Percentiles rank a stretch among this genome's conserved stretches.
These are phyloP conservation scores for Ellobium chinense DNA, from an alignment of 2,888 invertebrate genomes.

Conservation along the genomic window DNA sequence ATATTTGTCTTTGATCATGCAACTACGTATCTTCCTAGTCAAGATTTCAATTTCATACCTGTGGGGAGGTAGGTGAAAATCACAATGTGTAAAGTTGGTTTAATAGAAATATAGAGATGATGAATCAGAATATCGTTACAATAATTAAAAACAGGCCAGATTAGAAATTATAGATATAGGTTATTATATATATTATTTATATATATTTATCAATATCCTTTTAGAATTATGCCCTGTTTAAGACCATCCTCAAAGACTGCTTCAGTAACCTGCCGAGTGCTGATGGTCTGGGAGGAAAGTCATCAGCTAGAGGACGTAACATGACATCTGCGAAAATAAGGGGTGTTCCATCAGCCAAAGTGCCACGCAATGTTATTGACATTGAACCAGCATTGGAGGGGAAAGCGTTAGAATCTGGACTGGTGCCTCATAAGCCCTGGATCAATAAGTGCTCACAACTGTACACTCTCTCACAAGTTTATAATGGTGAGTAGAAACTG, in stretches of 20 bases:
- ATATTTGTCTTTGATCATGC: too few species aligned
- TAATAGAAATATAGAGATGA: too few species aligned
- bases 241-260: conserved; percentile 73
- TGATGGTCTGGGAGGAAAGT: conserved; percentile 49
- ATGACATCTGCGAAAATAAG: conserved; percentile 61
- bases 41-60: too few species aligned
- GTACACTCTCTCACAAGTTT: conserved; percentile 73
- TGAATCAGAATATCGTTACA: too few species aligned
- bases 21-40: too few species aligned
- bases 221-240: conserved; percentile 73
- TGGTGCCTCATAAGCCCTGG: conserved; percentile 77
- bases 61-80: too few species aligned
- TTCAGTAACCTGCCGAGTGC: conserved; percentile 75
- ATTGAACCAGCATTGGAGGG: conserved; percentile 70
- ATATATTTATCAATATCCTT: too few species aligned
- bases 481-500: conserved; percentile 76
- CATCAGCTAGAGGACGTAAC: conserved; percentile 34
- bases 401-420: conserved; percentile 69
- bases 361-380: conserved; percentile 49
- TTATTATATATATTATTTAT: too few species aligned
- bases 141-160: too few species aligned
- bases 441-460: conserved; percentile 76
- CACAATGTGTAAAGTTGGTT: too few species aligned
- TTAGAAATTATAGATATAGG: too few species aligned
- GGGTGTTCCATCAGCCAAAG: conserved; percentile 45